Evolutionary conservation across 2,113 vertebrate genomes (phyloP).

Genomic region (Zosterops pallidus): DNA sequence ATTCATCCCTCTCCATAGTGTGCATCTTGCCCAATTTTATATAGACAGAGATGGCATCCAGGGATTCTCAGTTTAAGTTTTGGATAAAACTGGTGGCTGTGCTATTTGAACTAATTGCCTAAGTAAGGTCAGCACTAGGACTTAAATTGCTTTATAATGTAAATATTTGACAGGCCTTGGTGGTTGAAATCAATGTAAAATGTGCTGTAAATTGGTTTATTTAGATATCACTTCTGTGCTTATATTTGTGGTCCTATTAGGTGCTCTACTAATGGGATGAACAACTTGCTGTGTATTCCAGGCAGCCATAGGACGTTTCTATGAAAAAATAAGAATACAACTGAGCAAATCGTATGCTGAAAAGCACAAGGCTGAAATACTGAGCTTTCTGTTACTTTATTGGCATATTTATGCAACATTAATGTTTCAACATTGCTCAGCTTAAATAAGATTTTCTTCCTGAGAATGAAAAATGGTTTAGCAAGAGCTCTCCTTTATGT

Average conservation of each 20-base stretch:
- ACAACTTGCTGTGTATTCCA: not conserved
- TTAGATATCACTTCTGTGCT: not conserved
- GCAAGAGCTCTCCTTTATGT: not conserved
- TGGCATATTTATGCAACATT: not conserved
- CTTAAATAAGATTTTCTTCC: not conserved
- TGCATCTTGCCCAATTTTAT: not conserved
- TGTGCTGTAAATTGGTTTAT: not conserved
- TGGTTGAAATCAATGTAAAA: not conserved
- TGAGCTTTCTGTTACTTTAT: not conserved
- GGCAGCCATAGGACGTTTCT: not conserved
- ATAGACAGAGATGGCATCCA: not conserved
- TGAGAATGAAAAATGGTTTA: not conserved
- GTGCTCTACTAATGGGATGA: not conserved
- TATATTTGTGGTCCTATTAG: not conserved
- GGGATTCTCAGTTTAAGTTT: not conserved
- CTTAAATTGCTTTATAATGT: not conserved
- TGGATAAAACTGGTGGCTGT: not conserved
- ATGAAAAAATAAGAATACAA: not conserved
- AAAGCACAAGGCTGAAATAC: not conserved
- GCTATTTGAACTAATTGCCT: not conserved
- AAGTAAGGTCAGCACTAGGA: not conserved
- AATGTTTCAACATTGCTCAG: not conserved
- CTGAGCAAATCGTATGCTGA: fast-evolving
- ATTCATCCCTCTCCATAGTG: not conserved
- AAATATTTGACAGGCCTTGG: not conserved